These are phyloP conservation scores for Aurelia aurita DNA, from an alignment of 30 jellyfish, hydroid and myxozoan genomes.

Conservation along the genomic window DNA sequence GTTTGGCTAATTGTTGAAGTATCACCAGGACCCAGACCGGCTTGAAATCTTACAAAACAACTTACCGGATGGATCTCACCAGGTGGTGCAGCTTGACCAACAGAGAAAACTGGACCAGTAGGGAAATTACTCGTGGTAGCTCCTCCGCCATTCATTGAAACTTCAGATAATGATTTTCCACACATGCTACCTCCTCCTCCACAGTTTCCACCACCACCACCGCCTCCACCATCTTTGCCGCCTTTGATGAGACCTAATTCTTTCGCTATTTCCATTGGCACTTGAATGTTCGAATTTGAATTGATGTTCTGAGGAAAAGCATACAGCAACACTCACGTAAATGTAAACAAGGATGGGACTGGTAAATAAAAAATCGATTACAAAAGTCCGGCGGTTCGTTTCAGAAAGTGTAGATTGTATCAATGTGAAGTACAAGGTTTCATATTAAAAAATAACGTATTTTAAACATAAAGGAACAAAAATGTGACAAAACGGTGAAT, in stretches of 20 bases:
- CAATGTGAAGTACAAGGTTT: too few species aligned
- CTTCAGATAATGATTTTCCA: constrained; percentile 88
- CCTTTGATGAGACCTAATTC: constrained; percentile 90
- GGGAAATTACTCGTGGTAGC: constrained; percentile 85
- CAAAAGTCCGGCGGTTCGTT: too few species aligned
- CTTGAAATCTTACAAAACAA: not conserved
- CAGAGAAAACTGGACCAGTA: constrained; percentile 97
- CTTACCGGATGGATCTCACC: constrained; percentile 97
- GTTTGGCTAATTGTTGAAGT: too few species aligned
- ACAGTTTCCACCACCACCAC: constrained; percentile 69
- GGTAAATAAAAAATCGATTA: too few species aligned
- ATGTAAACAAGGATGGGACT: too few species aligned
- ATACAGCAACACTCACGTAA: not conserved
- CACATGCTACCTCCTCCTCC: constrained; percentile 86
- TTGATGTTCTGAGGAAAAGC: constrained; percentile 83
- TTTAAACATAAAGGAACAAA: too few species aligned
- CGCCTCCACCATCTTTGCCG: constrained; percentile 82
- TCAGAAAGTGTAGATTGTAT: too few species aligned
- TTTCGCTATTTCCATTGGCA: constrained; percentile 96
- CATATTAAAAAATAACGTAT: too few species aligned
- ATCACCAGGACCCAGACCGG: too few species aligned
- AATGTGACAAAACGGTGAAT: too few species aligned
- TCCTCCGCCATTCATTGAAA: constrained; percentile 88
- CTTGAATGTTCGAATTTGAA: constrained; percentile 97
- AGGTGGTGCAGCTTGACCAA: constrained; percentile 98